phyloP scores from a whole-genome alignment of 2,888 invertebrate genomes.

The Auanema freiburgensis region DNA sequence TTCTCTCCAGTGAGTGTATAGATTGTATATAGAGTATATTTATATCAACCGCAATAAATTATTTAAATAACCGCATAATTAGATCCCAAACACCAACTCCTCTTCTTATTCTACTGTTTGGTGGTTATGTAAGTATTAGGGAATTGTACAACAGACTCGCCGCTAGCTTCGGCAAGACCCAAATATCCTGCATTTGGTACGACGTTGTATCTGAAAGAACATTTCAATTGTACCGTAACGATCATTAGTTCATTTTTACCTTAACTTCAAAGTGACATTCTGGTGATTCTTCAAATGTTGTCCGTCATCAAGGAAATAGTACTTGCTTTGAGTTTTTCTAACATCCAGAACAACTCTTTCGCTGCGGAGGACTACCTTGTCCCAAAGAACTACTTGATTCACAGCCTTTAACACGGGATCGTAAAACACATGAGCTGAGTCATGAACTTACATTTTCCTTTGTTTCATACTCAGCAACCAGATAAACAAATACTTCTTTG shows the following conservation, averaged over 20 bases:
- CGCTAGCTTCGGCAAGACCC: slow-evolving; percentile 79
- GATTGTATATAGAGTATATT: slow-evolving; percentile 5
- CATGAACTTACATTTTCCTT: slow-evolving; percentile 76
- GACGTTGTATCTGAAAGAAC: slow-evolving; percentile 73
- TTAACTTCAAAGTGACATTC: slow-evolving; percentile 89
- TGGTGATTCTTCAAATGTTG: slow-evolving; percentile 91
- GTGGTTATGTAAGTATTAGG: slow-evolving; percentile 81
- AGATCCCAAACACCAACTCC: neutral
- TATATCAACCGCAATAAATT: slow-evolving; percentile 3
- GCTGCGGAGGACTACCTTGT: slow-evolving; percentile 91
- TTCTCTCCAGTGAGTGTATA: neutral
- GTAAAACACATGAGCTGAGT: neutral
- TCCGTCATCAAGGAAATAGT: slow-evolving; percentile 99
- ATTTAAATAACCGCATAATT: neutral
- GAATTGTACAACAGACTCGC: slow-evolving; percentile 85
- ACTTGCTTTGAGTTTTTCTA: slow-evolving; percentile 92
- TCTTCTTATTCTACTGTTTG: slow-evolving; percentile 7
- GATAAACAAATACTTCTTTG: slow-evolving; percentile 91
- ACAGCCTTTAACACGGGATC: slow-evolving; percentile 30
- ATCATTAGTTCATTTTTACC: slow-evolving; percentile 67
- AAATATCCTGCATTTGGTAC: slow-evolving; percentile 95
- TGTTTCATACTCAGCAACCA: slow-evolving; percentile 93
- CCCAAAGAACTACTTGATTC: slow-evolving; percentile 88
- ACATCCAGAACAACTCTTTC: slow-evolving; percentile 90
- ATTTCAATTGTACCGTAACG: no score